phyloP scores from a whole-genome alignment of 2,797 vertebrate genomes.

The Myotis vivesi region DNA sequence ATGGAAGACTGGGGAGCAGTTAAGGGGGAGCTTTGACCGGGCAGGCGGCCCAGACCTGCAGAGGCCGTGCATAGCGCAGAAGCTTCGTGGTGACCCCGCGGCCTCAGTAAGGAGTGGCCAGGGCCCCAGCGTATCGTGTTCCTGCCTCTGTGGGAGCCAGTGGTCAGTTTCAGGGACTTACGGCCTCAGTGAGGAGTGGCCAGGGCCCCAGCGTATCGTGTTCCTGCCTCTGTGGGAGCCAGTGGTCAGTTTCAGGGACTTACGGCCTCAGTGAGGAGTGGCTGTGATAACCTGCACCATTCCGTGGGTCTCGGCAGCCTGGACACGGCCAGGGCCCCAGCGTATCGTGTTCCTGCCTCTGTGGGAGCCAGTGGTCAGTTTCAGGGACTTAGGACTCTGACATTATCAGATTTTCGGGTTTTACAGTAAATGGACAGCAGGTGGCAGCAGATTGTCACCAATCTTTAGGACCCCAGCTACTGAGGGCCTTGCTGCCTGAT shows the following conservation, averaged over 20 bases:
- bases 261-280: neutral
- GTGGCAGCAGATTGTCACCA: constrained; percentile 71
- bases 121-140: too few relatives aligned
- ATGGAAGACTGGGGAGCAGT: neutral
- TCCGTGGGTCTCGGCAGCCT: neutral
- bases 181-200: too few relatives aligned
- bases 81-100: neutral
- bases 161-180: too few relatives aligned
- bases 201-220: too few relatives aligned
- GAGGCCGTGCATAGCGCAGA: neutral
- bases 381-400: neutral
- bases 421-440: constrained; percentile 51
- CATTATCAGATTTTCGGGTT: neutral
- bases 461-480: neutral
- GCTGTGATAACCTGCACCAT: neutral
- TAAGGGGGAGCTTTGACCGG: neutral
- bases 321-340: too few relatives aligned
- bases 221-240: too few relatives aligned
- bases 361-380: neutral
- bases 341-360: neutral
- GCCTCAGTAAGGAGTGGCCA: neutral
- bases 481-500: neutral
- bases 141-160: too few relatives aligned
- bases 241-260: too few relatives aligned
- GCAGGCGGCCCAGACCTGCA: neutral